A percentile compares a stretch with the other conserved stretches of the same genome.
Conservation (phyloP, 2,797 vertebrate species). For the Phataginus tetradactyla region DNA sequence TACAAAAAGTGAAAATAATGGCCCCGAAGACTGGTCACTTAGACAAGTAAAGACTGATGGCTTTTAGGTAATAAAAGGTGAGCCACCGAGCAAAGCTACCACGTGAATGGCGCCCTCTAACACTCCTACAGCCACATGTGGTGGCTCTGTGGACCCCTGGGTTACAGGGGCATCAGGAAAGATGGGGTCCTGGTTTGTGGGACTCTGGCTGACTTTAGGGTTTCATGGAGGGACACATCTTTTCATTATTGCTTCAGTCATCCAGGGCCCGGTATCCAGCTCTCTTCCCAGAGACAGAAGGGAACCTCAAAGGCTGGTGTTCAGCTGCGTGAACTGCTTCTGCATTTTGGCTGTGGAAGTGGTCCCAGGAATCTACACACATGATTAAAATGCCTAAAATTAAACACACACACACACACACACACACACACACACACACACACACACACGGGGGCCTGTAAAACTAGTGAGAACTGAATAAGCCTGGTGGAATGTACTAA, state of each 20-base stretch:
- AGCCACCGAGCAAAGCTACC: background rate
- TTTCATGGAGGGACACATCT: background rate
- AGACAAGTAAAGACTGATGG: background rate
- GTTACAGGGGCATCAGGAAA: background rate
- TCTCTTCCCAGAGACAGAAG: background rate
- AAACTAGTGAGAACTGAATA: background rate
- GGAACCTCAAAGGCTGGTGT: background rate
- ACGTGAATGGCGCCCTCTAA: background rate
- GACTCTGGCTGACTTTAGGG: background rate
- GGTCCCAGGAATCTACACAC: background rate
- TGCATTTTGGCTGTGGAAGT: background rate
- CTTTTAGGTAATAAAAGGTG: background rate
- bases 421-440: too few species aligned
- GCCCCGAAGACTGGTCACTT: background rate
- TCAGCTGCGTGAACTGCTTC: background rate
- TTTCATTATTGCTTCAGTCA: background rate
- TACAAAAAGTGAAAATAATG: background rate
- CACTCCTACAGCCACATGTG: too few species aligned
- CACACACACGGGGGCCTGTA: background rate
- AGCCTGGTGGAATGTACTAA: too few species aligned
- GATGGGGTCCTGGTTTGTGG: background rate
- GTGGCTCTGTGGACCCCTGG: background rate
- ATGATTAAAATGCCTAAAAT: background rate
- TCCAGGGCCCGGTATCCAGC: background rate
- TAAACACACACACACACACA: background rate